Evolutionary conservation across 2,888 invertebrate species (phyloP).

Genomic region (Drosophila flavopinicola): DNA sequence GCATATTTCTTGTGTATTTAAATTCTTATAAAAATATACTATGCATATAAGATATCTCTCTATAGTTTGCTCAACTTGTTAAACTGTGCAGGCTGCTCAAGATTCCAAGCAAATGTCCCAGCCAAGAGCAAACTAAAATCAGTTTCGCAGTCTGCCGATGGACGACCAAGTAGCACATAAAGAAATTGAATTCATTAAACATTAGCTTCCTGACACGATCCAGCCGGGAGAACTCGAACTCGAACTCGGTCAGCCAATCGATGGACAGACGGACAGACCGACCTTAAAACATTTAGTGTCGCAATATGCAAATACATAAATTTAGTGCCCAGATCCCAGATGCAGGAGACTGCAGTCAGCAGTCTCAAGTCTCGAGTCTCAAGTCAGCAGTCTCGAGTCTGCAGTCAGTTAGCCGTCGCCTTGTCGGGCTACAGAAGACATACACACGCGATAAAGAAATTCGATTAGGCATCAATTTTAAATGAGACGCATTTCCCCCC

Average conservation of each 20-base stretch:
- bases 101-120: no score
- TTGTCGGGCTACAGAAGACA: constrained; percentile 64
- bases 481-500: constrained; percentile 74
- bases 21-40: no score
- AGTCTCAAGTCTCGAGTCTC: constrained; percentile 5
- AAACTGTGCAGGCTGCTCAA: no score
- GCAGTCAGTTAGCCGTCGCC: constrained; percentile 23
- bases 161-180: constrained; percentile 71
- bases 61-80: no score
- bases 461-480: constrained; percentile 83
- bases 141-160: constrained; percentile 16
- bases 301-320: constrained; percentile 77
- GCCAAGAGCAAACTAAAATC: not conserved
- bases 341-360: not conserved
- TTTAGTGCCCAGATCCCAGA: constrained; percentile 51
- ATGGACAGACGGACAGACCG: no score
- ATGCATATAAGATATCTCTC: no score
- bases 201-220: constrained; percentile 76
- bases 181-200: constrained; percentile 81
- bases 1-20: no score
- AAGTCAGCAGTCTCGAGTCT: constrained; percentile 2
- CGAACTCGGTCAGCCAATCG: constrained; percentile 29
- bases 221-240: constrained; percentile 23
- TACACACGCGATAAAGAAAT: constrained; percentile 82
- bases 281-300: constrained; percentile 74